Conservation (phyloP, 2,888 invertebrate species). For the Sarcophaga carnaria region DNA sequence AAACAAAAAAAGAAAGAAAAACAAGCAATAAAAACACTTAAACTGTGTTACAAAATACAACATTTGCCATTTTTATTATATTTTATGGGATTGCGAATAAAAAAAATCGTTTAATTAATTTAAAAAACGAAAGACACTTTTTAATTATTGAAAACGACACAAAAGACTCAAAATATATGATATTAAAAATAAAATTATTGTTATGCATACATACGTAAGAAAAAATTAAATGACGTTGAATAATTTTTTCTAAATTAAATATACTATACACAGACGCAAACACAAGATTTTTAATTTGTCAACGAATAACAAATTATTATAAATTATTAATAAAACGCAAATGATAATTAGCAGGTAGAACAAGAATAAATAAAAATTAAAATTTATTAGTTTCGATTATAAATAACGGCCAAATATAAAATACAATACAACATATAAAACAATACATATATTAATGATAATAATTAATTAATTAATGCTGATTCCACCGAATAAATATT, state of each 20-base stretch:
- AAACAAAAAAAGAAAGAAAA: too few relatives aligned
- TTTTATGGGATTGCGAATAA: too few relatives aligned
- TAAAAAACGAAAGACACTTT: not conserved
- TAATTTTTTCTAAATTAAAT: not conserved
- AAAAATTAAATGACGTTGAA: too few relatives aligned
- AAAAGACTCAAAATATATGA: constrained; percentile 33
- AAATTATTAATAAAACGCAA: not conserved
- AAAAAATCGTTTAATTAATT: too few relatives aligned
- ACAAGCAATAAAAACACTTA: too few relatives aligned
- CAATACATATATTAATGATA: not conserved
- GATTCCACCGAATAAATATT: constrained; percentile 38
- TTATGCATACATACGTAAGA: too few relatives aligned
- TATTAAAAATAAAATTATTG: not conserved
- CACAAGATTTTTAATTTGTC: not conserved
- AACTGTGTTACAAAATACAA: too few relatives aligned
- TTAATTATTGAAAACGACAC: not conserved
- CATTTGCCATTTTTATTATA: too few relatives aligned
- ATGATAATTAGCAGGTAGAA: constrained; percentile 39
- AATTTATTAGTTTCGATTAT: not conserved
- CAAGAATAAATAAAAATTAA: constrained; percentile 29
- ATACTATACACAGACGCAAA: constrained; percentile 20
- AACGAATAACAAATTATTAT: constrained; percentile 19
- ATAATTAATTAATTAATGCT: constrained; percentile 6
- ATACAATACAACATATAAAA: too few relatives aligned
- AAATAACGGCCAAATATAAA: constrained; percentile 12